Evolutionary conservation across 2,113 vertebrate species (phyloP).

Genomic region (Hipposideros armiger): DNA sequence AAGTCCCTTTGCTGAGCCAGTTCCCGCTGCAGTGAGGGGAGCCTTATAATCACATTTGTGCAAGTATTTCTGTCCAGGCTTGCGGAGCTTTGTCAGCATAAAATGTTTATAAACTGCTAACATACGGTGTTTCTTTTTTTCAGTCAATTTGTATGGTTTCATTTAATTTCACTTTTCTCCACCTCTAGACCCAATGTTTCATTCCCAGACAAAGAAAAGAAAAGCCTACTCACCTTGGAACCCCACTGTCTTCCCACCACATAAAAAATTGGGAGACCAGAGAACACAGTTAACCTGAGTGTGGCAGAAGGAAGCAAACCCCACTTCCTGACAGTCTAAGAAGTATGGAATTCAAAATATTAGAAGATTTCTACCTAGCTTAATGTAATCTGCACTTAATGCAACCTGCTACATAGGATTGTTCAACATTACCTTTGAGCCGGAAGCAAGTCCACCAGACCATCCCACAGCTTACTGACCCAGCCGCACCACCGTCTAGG

Average conservation of each 20-base stretch:
- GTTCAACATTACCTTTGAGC: not conserved
- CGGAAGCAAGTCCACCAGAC: not conserved
- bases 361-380: not conserved
- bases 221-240: conserved; percentile 74
- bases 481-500: not conserved
- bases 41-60: conserved; percentile 85
- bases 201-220: conserved; percentile 28
- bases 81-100: conserved; percentile 82
- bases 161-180: conserved; percentile 78
- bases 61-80: conserved; percentile 75
- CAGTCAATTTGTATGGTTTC: conserved; percentile 80
- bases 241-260: not conserved
- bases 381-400: not conserved
- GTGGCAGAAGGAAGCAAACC: not conserved
- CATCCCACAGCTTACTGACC: not conserved
- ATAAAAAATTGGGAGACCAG: not conserved
- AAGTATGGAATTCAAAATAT: not conserved
- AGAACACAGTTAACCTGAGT: not conserved
- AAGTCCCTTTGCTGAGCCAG: conserved; percentile 63
- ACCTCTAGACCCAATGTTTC: conserved; percentile 66
- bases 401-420: not conserved
- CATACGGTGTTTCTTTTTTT: conserved; percentile 59
- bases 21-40: conserved; percentile 53
- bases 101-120: conserved; percentile 82
- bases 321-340: not conserved